Conservation (phyloP, 1,140 invertebrate genomes). For the Arctopsyche grandis region DNA sequence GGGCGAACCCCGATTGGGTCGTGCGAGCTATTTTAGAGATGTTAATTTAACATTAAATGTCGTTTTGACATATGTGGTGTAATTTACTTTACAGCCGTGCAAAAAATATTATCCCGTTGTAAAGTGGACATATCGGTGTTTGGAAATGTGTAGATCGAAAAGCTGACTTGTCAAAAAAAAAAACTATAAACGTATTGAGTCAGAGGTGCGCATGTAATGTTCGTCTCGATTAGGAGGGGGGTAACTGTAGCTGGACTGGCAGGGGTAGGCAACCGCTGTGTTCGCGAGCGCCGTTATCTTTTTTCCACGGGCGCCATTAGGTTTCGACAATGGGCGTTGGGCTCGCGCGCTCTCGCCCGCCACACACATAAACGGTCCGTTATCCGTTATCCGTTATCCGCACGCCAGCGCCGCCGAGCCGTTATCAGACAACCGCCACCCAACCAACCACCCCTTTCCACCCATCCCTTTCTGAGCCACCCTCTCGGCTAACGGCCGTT, state of each 20-base stretch:
- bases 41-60: no score
- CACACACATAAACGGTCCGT: conserved; percentile 53
- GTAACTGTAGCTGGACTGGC: neutral
- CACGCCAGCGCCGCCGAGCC: conserved; percentile 43
- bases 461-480: no score
- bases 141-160: no score
- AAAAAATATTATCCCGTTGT: no score
- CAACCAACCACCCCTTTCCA: no score
- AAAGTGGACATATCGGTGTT: no score
- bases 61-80: no score
- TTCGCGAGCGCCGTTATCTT: conserved; percentile 45
- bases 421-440: conserved; percentile 38
- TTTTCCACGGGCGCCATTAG: conserved; percentile 54
- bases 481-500: conserved; percentile 52
- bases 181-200: neutral
- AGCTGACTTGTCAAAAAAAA: neutral
- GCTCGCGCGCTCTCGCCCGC: conserved; percentile 35
- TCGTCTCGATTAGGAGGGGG: conserved; percentile 21
- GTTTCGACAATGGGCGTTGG: conserved; percentile 51
- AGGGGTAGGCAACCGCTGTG: neutral
- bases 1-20: no score
- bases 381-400: conserved; percentile 54
- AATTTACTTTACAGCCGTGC: no score
- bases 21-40: no score
- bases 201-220: conserved; percentile 3